Conservation (phyloP, 2,797 vertebrate genomes). For the Chanos chanos region DNA sequence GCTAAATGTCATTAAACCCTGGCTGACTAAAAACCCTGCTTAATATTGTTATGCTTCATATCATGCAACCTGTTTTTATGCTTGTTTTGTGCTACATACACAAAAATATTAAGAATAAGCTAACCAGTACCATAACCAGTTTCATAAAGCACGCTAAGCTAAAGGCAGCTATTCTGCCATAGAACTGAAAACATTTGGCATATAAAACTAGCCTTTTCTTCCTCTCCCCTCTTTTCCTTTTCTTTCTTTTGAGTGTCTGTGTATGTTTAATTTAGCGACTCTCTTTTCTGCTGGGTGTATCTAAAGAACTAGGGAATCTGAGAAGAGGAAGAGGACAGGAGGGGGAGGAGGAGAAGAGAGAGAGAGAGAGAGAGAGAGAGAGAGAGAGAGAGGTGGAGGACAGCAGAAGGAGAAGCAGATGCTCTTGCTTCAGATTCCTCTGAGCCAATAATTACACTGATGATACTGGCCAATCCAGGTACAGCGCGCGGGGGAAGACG, state of each 20-base stretch:
- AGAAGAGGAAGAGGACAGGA: conserved; percentile 35
- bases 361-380: not conserved
- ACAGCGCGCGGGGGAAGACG: conserved; percentile 40
- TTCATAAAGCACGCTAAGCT: too few relatives aligned
- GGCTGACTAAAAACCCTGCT: too few relatives aligned
- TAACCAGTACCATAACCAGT: too few relatives aligned
- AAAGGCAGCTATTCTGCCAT: too few relatives aligned
- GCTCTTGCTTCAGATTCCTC: conserved; percentile 59
- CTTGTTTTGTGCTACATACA: too few relatives aligned
- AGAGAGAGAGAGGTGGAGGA: conserved; percentile 49
- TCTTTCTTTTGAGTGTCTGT: not conserved
- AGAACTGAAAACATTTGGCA: too few relatives aligned
- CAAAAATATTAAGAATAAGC: too few relatives aligned
- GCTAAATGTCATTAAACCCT: too few relatives aligned
- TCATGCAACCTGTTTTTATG: too few relatives aligned
- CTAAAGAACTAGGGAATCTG: not conserved
- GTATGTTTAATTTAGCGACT: conserved; percentile 1
- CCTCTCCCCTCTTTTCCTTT: not conserved
- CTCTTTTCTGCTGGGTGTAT: not conserved
- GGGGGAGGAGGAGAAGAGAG: conserved; percentile 7
- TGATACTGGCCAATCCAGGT: conserved; percentile 58
- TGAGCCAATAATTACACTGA: conserved; percentile 63
- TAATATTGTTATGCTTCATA: too few relatives aligned
- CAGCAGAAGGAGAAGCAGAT: conserved; percentile 74
- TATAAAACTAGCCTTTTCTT: not conserved